Evolutionary conservation across 2,888 invertebrate genomes (phyloP).

Genomic region (Notocelia uddmanniana): DNA sequence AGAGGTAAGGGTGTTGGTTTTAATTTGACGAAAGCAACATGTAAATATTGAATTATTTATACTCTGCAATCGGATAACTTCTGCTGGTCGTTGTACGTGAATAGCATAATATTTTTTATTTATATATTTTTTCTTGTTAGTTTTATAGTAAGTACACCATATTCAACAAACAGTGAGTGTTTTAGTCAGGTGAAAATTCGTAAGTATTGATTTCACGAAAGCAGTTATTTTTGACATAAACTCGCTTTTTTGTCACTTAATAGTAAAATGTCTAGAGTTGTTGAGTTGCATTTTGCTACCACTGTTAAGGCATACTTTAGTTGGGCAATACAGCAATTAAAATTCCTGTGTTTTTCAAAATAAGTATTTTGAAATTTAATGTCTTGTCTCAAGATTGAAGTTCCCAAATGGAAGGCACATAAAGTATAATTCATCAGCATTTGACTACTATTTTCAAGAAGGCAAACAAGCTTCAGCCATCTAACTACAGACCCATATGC

Average conservation of each 20-base stretch:
- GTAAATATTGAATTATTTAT: slow-evolving; percentile 41
- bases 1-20: slow-evolving; percentile 69
- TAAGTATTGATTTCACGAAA: slow-evolving; percentile 13
- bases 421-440: neutral
- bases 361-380: neutral
- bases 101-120: neutral
- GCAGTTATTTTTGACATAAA: neutral
- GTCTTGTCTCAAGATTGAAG: neutral
- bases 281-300: neutral
- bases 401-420: no score
- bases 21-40: slow-evolving; percentile 15
- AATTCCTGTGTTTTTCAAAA: neutral
- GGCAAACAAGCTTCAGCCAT: no score
- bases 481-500: no score
- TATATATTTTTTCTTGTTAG: neutral
- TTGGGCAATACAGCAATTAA: neutral
- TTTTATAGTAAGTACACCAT: neutral
- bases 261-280: neutral
- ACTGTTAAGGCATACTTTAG: neutral
- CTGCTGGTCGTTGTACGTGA: neutral
- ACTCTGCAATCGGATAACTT: neutral
- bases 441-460: no score
- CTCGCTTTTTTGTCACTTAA: neutral
- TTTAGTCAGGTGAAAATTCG: neutral
- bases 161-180: neutral